phyloP scores from a whole-genome alignment of 2,888 invertebrate species.

The Dryobota labecula region DNA sequence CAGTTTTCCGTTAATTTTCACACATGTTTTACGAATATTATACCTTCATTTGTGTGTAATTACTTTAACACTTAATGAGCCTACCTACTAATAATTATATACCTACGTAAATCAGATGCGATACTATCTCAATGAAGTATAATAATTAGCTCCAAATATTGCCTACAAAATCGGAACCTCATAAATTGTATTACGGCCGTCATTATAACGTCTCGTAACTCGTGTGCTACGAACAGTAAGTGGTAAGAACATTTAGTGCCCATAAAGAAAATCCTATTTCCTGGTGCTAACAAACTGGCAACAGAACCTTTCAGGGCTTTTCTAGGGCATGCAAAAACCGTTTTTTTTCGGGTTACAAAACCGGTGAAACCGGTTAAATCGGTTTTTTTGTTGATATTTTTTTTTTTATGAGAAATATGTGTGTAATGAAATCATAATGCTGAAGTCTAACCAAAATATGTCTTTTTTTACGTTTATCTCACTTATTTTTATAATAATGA shows the following conservation, averaged over 20 bases:
- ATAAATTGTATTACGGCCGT: background rate
- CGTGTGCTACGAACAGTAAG: background rate
- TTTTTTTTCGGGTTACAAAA: no score
- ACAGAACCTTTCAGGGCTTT: background rate
- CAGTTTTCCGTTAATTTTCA: background rate
- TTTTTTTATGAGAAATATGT: no score
- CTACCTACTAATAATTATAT: background rate
- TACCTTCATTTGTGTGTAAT: background rate
- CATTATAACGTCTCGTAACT: background rate
- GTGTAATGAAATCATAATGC: no score
- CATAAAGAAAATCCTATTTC: conserved; percentile 23
- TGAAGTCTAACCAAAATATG: no score
- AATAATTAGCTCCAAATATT: conserved; percentile 1
- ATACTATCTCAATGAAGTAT: background rate
- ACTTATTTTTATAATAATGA: no score
- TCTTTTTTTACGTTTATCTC: no score
- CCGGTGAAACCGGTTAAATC: no score
- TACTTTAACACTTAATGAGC: background rate
- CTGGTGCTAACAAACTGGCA: background rate
- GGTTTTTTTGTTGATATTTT: no score
- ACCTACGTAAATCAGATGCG: background rate
- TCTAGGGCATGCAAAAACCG: no score
- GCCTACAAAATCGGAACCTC: background rate
- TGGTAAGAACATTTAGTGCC: conserved; percentile 9
- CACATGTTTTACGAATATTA: background rate